phyloP scores from a whole-genome alignment of 2,888 invertebrate species.

The Amphipoea lucens region DNA sequence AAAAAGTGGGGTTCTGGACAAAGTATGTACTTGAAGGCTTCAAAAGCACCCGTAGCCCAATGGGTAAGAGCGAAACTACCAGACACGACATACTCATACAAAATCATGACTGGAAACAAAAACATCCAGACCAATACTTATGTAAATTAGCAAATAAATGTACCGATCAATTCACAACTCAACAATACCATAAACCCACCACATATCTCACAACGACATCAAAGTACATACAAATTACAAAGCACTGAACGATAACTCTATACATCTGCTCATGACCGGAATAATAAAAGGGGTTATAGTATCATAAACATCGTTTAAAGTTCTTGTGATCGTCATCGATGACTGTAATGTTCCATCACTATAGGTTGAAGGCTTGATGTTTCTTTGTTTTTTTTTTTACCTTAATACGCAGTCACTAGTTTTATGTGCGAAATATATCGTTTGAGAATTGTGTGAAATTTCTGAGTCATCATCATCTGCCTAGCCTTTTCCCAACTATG shows the following conservation, averaged over 20 bases:
- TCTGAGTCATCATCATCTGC: not conserved
- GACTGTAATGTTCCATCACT: constrained; percentile 47
- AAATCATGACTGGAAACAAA: constrained; percentile 6
- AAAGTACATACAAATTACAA: constrained; percentile 60
- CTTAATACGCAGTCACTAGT: not conserved
- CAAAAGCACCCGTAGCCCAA: not conserved
- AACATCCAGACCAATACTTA: constrained; percentile 11
- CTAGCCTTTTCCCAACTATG: too few relatives aligned
- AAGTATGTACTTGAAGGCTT: not conserved
- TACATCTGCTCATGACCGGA: constrained; percentile 51
- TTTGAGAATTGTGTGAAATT: not conserved
- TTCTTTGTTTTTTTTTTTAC: constrained; percentile 10
- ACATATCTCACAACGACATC: constrained; percentile 45
- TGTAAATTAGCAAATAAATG: constrained; percentile 33
- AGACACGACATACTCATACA: not conserved
- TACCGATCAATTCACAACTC: constrained; percentile 36
- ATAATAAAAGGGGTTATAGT: constrained; percentile 60
- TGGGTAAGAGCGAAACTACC: not conserved
- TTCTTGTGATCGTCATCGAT: constrained; percentile 44
- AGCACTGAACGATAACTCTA: constrained; percentile 53
- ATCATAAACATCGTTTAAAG: constrained; percentile 60
- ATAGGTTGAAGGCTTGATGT: constrained; percentile 22
- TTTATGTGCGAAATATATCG: not conserved
- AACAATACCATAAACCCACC: constrained; percentile 43
- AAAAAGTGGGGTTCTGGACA: not conserved